A percentile compares a stretch with the other conserved stretches of the same genome.
phyloP scores from a whole-genome alignment of 2,113 vertebrate species.

The Paramisgurnus dabryanus region DNA sequence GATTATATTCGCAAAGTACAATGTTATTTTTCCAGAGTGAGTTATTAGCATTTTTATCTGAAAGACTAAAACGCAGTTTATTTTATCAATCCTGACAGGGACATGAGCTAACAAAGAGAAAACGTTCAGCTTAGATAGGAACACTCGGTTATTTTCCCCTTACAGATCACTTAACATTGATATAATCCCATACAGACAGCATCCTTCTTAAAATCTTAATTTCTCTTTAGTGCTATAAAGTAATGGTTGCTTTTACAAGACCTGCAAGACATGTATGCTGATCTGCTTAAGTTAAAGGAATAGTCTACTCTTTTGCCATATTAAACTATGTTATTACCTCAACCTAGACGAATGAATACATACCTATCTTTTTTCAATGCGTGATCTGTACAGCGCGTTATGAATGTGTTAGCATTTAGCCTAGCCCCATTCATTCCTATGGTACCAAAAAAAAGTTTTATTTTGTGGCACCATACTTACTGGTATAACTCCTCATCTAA shows the following conservation, averaged over 20 bases:
- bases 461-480: too few species aligned
- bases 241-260: too few species aligned
- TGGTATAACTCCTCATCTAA: too few species aligned
- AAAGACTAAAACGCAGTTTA: slow-evolving; percentile 46
- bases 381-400: too few species aligned
- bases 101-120: slow-evolving; percentile 38
- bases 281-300: background rate
- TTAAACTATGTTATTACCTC: too few species aligned
- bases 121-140: slow-evolving; percentile 45
- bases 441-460: too few species aligned
- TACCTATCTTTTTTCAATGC: too few species aligned
- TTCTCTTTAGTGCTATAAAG: slow-evolving; percentile 7
- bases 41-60: slow-evolving; percentile 60
- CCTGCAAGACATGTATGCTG: background rate
- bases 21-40: slow-evolving; percentile 49
- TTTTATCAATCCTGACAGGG: slow-evolving; percentile 48
- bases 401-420: too few species aligned
- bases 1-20: slow-evolving; percentile 45
- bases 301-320: too few species aligned
- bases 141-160: slow-evolving; percentile 53
- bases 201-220: slow-evolving; percentile 31
- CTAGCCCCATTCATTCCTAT: too few species aligned
- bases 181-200: slow-evolving; percentile 55
- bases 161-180: slow-evolving; percentile 53
- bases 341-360: too few species aligned